phyloP scores from a whole-genome alignment of 2,113 vertebrate genomes.

The Syrrhaptes paradoxus region DNA sequence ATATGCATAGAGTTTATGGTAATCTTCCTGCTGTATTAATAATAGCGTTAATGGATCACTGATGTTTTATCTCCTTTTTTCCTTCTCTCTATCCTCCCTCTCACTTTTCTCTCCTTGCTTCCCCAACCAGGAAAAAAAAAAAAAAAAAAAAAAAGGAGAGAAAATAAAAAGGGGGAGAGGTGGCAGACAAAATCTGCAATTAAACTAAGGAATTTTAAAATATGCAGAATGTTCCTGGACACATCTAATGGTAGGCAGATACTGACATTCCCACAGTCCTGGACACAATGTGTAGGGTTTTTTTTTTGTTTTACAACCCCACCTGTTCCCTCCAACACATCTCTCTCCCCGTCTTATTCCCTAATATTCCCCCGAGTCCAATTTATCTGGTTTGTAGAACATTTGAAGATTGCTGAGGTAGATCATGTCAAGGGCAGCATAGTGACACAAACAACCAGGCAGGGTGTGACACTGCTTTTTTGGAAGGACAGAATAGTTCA shows the following conservation, averaged over 20 bases:
- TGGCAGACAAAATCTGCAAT: not conserved
- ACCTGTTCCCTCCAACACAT: not conserved
- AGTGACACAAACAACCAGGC: not conserved
- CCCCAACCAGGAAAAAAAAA: not conserved
- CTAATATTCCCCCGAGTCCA: not conserved
- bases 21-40: not conserved
- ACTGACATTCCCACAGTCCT: not conserved
- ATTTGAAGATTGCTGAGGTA: not conserved
- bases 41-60: not conserved
- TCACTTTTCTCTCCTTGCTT: not conserved
- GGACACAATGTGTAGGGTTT: not conserved
- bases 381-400: not conserved
- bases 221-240: not conserved
- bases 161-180: not conserved
- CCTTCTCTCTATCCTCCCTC: not conserved
- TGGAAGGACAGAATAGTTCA: not conserved
- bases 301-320: not conserved
- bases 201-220: not conserved
- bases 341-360: not conserved
- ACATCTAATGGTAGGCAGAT: not conserved
- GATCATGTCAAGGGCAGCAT: not conserved
- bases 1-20: not conserved
- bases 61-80: not conserved
- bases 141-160: not conserved
- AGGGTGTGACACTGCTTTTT: not conserved